Evolutionary conservation across 2,888 invertebrate species (phyloP), one percentile per base, ranked within the genome.

Genomic region (Rhaphigaster nebulosa): DNA sequence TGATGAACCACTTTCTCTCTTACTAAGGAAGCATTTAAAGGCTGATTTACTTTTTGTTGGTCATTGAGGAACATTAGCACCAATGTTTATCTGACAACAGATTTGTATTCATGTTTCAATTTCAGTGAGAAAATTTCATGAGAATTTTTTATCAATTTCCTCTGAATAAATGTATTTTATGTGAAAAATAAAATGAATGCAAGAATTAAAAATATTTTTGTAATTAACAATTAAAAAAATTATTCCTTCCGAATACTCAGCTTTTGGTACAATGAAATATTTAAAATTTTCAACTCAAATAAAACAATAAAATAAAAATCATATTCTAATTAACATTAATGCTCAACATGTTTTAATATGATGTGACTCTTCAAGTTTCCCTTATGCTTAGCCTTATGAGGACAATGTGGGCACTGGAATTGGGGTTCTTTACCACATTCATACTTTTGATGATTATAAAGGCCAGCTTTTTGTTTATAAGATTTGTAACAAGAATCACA

Each of bases 351-450:
- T 70, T 52, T 91, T 29, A 90, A 52, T 29, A 54, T 87, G 50
- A 92, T 90, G 50, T 92, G 92, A 20, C 88, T 91, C 41, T 90
- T 91, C 12, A 92, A 88, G 18, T 89, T 91, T 38, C 89, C 91
- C 18, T 88, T 90, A 56, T 91, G 91, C 50, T 90, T 90, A n/a
- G 90, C 56, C 56, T 87, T 84, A 56, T 88, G 41, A 41, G 26
- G 84, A 45, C 60, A 92, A 91, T 92, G 90, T 56, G 92, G 91
- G 60, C 92, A 92, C 29, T 90, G 60, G 76, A 92, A 92, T 88
- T 92, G 92, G 34, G 92, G 92, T 88, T 92, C 91, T 89, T 92
- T 92, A 4, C 92, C 92, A 38, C 92, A 92, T 90, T 92, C 92
- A 87, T 92, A 92, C 26, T 91, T 91, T 80, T 91, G 90, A 90